Evolutionary conservation across 2,113 vertebrate species (phyloP).

Genomic region (Galbula dea): DNA sequence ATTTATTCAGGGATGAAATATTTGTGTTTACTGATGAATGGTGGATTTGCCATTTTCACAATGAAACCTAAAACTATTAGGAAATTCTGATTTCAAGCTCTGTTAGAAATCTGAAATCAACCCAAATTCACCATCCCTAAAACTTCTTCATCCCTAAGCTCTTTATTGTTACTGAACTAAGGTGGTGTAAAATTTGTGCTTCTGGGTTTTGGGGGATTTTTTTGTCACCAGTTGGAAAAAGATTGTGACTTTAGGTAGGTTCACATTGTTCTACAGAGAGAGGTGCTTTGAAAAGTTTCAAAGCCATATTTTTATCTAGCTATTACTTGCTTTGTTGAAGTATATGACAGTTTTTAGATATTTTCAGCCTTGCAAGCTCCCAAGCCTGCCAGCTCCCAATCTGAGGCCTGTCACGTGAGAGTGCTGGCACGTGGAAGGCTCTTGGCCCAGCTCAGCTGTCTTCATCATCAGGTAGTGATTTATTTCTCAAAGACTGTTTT

Average conservation of each 20-base stretch:
- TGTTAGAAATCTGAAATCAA: neutral
- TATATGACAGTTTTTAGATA: neutral
- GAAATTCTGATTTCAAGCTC: neutral
- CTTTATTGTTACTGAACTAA: neutral
- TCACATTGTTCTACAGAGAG: neutral
- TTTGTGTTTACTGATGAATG: neutral
- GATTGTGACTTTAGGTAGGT: neutral
- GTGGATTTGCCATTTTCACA: neutral
- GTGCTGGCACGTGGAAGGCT: neutral
- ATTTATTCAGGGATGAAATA: neutral
- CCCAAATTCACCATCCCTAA: neutral
- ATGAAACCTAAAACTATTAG: neutral
- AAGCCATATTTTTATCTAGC: neutral
- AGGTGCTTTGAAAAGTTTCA: neutral
- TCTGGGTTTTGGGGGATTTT: neutral
- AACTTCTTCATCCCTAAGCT: neutral
- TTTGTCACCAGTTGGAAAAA: neutral
- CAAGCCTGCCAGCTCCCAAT: conserved; percentile 2
- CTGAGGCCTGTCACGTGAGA: neutral
- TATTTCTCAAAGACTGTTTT: conserved; percentile 47
- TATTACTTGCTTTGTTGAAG: neutral
- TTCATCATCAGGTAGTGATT: conserved; percentile 52
- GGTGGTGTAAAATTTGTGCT: neutral
- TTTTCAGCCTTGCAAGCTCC: conserved; percentile 5
- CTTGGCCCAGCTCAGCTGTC: conserved; percentile 25